Base-by-base conservation (phyloP, 2,113 vertebrate species). In the Emberiza fucata region DNA sequence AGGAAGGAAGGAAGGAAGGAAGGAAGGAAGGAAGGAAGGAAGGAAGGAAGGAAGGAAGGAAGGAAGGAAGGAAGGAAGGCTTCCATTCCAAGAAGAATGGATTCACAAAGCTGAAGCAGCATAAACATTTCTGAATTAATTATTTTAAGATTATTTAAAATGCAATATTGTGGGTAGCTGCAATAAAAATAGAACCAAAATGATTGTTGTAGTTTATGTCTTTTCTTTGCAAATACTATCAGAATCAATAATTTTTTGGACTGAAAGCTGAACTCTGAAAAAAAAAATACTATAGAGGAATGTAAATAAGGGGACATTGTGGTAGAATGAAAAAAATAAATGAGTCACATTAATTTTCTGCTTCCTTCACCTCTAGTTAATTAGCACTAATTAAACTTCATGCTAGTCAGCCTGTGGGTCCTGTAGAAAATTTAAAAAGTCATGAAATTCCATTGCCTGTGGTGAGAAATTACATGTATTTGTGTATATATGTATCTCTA, bases 361-460 rank as follows among this genome's bases (percentile, higher is more conserved):
- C 47, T 95, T 94, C 48, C 33, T 86, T 89, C 66, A 91, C 88
- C 81, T 93, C 77, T 82, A 59, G 81, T 57, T 93, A 77, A 82
- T 91, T 77, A 80, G 3, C 25, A 70, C 14, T 77, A 91, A 92
- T 77, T 89, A 87, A 72, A 89, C 78, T 80, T 77, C 33, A 57
- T 82, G 31, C 47, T 79, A 88, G 35, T 88, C 80, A 92, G 27
- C 24, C 42, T 70, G 11, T 59, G 65, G 79, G 18, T 70, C 84
- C 84, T 78, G 57, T 25, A 88, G 29, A 50, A 18, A 81, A 73
- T 28, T 47, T 70, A 10, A 73, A 81, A 61, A 79, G 72, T 21
- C 7, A 14, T 65, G 53, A 51, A 31, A 69, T 86, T 54, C 28
- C 10, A 72, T 66, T 64, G 11, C 14, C 54, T 72, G 9, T 86